Evolutionary conservation across 2,888 invertebrate genomes (phyloP).

Genomic region (Philereme vetulata): DNA sequence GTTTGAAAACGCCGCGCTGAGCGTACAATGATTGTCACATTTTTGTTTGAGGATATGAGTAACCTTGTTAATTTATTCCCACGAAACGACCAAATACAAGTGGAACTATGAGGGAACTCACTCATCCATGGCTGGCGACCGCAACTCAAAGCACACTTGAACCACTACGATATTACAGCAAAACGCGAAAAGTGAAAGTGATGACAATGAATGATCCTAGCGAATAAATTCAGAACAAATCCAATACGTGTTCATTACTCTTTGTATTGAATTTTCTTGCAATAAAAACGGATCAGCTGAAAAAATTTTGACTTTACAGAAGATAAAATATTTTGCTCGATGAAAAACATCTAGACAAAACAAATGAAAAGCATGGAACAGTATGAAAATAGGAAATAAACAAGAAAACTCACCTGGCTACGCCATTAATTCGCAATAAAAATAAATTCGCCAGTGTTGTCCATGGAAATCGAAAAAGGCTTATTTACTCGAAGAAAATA

Average conservation of each 20-base stretch:
- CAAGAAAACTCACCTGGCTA: slow-evolving; percentile 84
- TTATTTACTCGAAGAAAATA: too few species aligned
- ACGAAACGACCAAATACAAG: slow-evolving; percentile 59
- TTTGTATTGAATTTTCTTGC: slow-evolving; percentile 72
- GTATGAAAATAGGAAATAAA: slow-evolving; percentile 79
- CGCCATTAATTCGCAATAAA: slow-evolving; percentile 84
- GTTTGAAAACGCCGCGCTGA: slow-evolving; percentile 32
- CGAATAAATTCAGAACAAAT: slow-evolving; percentile 82
- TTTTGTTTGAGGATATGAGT: slow-evolving; percentile 65
- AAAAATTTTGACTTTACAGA: slow-evolving; percentile 80
- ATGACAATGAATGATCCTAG: slow-evolving; percentile 82
- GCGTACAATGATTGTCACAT: slow-evolving; percentile 58
- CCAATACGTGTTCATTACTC: slow-evolving; percentile 83
- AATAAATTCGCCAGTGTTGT: slow-evolving; percentile 62
- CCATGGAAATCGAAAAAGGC: slow-evolving; percentile 6
- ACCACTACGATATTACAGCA: slow-evolving; percentile 64
- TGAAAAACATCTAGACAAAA: slow-evolving; percentile 80
- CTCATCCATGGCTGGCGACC: slow-evolving; percentile 81
- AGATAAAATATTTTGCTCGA: slow-evolving; percentile 76
- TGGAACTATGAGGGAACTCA: slow-evolving; percentile 70
- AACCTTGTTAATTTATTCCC: slow-evolving; percentile 70
- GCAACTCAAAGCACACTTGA: slow-evolving; percentile 68
- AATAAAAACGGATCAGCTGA: slow-evolving; percentile 74
- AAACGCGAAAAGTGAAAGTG: slow-evolving; percentile 83
- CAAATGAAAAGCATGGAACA: slow-evolving; percentile 81